These are phyloP conservation scores for Notiomystis cincta DNA, from an alignment of 2,113 vertebrate species.

Conservation along the genomic window DNA sequence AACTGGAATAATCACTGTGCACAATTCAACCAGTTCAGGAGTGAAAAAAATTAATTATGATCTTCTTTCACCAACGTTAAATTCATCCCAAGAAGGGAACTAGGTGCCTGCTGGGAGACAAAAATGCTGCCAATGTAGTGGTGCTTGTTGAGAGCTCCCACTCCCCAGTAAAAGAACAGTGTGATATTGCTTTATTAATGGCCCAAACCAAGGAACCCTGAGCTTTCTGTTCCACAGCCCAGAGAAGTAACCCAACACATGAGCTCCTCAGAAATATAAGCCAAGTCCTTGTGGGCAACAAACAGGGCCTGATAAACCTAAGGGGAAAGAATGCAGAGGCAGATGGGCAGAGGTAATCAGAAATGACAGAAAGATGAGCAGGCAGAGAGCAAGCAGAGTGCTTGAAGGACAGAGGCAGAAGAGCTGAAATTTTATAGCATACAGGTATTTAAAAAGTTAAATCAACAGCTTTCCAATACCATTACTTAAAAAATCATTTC, in stretches of 20 bases:
- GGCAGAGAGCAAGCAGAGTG: slow-evolving; percentile 17
- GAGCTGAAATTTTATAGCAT: background rate
- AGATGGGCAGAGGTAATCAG: slow-evolving; percentile 59
- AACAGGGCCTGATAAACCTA: background rate
- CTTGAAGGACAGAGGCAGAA: slow-evolving; percentile 45
- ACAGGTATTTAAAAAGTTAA: background rate
- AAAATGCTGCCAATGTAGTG: background rate
- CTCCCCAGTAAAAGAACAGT: background rate
- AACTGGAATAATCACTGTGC: background rate
- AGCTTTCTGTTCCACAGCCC: background rate
- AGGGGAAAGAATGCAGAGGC: slow-evolving; percentile 4
- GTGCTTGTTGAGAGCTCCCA: background rate
- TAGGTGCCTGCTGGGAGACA: background rate
- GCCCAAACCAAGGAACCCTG: background rate
- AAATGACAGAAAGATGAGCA: slow-evolving; percentile 54
- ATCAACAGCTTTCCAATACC: slow-evolving; percentile 8
- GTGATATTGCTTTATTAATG: background rate
- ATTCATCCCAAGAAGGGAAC: background rate
- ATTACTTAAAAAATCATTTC: background rate
- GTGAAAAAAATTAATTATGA: background rate
- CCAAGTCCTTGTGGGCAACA: slow-evolving; percentile 38
- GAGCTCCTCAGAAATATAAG: slow-evolving; percentile 50
- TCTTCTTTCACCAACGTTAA: background rate
- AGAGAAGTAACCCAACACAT: background rate
- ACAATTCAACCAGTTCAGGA: background rate